Conservation (phyloP, 2,888 invertebrate genomes). For the Alsophila aescularia region DNA sequence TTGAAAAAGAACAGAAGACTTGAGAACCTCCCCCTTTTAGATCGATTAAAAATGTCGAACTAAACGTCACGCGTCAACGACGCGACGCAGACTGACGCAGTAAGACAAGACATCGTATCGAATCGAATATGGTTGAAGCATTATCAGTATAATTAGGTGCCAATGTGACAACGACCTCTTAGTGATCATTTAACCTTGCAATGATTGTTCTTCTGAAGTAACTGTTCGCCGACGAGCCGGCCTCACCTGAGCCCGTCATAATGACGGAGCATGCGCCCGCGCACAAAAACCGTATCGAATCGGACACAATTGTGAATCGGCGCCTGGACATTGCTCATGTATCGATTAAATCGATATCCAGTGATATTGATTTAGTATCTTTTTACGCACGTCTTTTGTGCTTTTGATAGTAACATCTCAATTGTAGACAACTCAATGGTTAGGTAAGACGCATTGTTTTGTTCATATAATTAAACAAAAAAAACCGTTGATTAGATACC, state of each 20-base stretch:
- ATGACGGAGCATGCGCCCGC: slow-evolving; percentile 15
- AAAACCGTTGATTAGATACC: background rate
- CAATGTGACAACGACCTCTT: background rate
- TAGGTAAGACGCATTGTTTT: background rate
- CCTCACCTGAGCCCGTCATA: slow-evolving; percentile 3
- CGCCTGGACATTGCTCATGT: slow-evolving; percentile 48
- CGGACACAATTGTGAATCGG: slow-evolving; percentile 60
- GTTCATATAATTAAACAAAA: no score
- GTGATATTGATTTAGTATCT: slow-evolving; percentile 36
- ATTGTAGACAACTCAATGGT: background rate
- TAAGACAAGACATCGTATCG: no score
- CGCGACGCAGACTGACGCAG: no score
- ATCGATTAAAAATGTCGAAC: no score
- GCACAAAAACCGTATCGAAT: slow-evolving; percentile 77
- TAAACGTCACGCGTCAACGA: no score
- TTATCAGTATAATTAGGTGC: background rate
- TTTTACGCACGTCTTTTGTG: slow-evolving; percentile 6
- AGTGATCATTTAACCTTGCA: slow-evolving; percentile 5
- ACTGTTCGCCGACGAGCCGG: slow-evolving; percentile 7
- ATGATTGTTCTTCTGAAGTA: background rate
- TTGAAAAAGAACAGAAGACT: no score
- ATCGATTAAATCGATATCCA: slow-evolving; percentile 36
- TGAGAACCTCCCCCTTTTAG: no score
- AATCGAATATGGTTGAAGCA: background rate
- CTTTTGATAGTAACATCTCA: slow-evolving; percentile 1